A percentile compares a stretch with the other conserved stretches of the same genome.
Evolutionary conservation across 2,888 invertebrate genomes (phyloP).

Genomic region (Hypselothyrea guttata): DNA sequence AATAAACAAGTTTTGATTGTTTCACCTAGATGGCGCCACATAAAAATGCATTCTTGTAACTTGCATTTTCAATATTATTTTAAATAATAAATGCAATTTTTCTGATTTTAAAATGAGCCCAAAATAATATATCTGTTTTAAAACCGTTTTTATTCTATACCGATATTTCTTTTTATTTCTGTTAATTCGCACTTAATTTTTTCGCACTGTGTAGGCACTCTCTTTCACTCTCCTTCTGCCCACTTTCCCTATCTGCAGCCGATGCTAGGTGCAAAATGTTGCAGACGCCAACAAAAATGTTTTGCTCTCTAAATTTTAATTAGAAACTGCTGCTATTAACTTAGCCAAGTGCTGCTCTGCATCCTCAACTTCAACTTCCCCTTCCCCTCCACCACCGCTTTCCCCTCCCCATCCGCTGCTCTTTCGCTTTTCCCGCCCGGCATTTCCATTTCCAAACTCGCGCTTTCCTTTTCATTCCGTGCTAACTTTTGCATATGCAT

Average conservation of each 20-base stretch:
- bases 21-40: too few species aligned
- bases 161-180: too few species aligned
- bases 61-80: too few species aligned
- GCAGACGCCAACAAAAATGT: slow-evolving; percentile 44
- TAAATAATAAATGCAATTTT: too few species aligned
- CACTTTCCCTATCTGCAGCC: not conserved
- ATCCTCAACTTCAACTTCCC: slow-evolving; percentile 5
- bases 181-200: too few species aligned
- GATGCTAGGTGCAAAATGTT: slow-evolving; percentile 36
- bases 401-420: not conserved
- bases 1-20: too few species aligned
- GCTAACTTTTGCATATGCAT: slow-evolving; percentile 65
- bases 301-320: slow-evolving; percentile 63
- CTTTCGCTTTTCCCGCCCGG: not conserved
- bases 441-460: slow-evolving; percentile 32
- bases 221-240: too few species aligned
- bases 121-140: too few species aligned
- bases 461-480: slow-evolving; percentile 21
- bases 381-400: not conserved
- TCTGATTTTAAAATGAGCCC: too few species aligned
- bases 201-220: too few species aligned
- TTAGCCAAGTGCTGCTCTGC: slow-evolving; percentile 57
- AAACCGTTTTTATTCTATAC: too few species aligned
- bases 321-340: slow-evolving; percentile 71
- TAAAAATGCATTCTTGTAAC: too few species aligned